Conservation (phyloP, 2,888 invertebrate species). For the Melinopterus prodromus region DNA sequence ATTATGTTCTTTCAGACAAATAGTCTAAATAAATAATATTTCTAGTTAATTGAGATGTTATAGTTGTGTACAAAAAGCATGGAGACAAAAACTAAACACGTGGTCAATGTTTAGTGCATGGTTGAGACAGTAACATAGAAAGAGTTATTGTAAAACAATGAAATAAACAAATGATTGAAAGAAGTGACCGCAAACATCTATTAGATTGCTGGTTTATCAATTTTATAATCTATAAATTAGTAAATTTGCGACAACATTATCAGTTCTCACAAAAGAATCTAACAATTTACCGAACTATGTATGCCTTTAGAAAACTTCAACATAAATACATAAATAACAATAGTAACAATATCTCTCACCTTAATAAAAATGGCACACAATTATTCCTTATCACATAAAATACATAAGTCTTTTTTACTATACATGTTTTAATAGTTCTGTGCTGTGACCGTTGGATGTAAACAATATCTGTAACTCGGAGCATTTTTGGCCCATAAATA, state of each 20-base stretch:
- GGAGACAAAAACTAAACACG: background rate
- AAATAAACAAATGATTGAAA: background rate
- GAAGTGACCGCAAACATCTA: background rate
- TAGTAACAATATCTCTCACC: too few relatives aligned
- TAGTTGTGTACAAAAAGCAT: background rate
- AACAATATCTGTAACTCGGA: background rate
- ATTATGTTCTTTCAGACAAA: background rate
- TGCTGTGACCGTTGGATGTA: background rate
- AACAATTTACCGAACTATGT: too few relatives aligned
- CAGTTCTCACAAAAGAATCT: too few relatives aligned
- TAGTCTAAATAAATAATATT: background rate
- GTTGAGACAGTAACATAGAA: too few relatives aligned
- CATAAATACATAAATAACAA: too few relatives aligned
- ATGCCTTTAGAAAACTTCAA: too few relatives aligned
- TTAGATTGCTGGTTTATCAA: background rate
- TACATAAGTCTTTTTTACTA: too few relatives aligned
- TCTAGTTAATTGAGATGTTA: background rate
- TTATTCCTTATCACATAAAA: too few relatives aligned
- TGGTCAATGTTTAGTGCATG: background rate
- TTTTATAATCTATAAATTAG: background rate
- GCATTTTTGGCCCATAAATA: background rate
- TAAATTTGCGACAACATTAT: background rate
- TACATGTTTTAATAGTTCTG: too few relatives aligned
- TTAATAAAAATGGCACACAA: too few relatives aligned
- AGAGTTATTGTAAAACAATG: background rate